These are phyloP conservation scores for Diploscapter pachys DNA, from an alignment of 1,140 invertebrate species.

Conservation along the genomic window DNA sequence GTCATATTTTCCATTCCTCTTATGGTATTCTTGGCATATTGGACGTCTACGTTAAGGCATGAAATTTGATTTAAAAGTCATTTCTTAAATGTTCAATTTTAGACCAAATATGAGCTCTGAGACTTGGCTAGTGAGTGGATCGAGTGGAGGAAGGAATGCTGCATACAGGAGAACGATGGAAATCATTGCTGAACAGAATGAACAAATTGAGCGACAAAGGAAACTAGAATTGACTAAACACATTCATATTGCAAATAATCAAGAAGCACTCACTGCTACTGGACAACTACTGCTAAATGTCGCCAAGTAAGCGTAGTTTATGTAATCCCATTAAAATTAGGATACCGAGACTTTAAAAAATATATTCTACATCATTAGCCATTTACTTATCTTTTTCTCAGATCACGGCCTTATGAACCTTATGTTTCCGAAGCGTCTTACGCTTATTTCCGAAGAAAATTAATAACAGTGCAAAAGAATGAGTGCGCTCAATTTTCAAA, in stretches of 20 bases:
- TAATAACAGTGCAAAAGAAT: no score
- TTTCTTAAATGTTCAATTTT: conserved; percentile 4
- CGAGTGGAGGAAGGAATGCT: conserved; percentile 35
- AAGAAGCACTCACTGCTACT: conserved; percentile 14
- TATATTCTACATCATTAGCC: background rate
- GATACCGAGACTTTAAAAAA: background rate
- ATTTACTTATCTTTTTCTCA: no score
- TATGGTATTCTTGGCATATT: conserved; percentile 35
- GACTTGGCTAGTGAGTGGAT: conserved; percentile 34
- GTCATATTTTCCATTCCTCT: conserved; percentile 29
- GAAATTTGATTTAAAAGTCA: background rate
- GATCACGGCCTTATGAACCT: no score
- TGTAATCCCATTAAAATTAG: background rate
- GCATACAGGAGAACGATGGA: conserved; percentile 35
- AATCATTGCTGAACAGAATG: conserved; percentile 40
- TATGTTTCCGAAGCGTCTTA: no score
- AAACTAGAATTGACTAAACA: conserved; percentile 21
- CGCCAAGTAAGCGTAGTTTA: background rate
- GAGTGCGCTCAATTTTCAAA: no score
- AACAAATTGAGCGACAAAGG: conserved; percentile 19
- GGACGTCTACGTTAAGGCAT: conserved; percentile 34
- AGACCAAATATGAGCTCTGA: conserved; percentile 27
- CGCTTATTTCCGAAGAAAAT: no score
- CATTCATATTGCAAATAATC: conserved; percentile 10
- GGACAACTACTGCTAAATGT: conserved; percentile 27